Base-by-base conservation (phyloP, 2,797 vertebrate species). In the Sylvilagus floridanus region DNA sequence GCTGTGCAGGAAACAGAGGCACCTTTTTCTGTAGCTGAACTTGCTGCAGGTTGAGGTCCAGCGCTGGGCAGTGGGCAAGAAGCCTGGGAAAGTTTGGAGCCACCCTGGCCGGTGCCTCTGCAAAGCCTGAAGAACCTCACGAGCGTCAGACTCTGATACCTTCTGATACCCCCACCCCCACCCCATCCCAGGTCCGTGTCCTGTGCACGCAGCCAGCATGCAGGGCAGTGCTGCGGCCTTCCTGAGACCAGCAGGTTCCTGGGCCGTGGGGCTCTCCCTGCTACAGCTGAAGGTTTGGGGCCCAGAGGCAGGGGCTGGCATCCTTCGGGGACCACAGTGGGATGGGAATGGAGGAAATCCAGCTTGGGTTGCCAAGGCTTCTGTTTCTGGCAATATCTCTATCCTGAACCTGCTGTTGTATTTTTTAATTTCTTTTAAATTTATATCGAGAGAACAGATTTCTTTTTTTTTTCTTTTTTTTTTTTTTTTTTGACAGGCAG, bases 1-100 rank as follows among this genome's bases (percentile, higher is more conserved):
- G 50, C 6, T 30, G 4, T 91, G 24, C 37, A 71, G 68, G 62
- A 88, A 88, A 69, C 84, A 7, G 21, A 81, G 54, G 54, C 54
- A 57, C 19, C 54, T 88, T 91, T 77, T 94, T 83, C 54, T 68
- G 8, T 63, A 82, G 78, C n/a, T 81, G 60, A 91, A 93, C 78
- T 84, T 19, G 81, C 77, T 78, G n/a, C 32, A 52, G 84, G 84
- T 92, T 81, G 42, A 76, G 35, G 81, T 22, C 21, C 42, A 84
- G 66, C 65, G 9, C 6, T 82, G 30, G 11, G 14, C 63, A 22
- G 24, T 96, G 2, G 72, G 50, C 87, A 83, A 84, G 42, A 76
- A 93, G 65, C 60, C 76, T 78, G 50, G 75, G 35, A 71, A n/a
- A 83, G 47, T 30, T 82, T 21, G 63, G n/a, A 72, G 50, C 60